Evolutionary conservation across 2,113 vertebrate species (phyloP), one percentile per base, ranked within the genome.

Genomic region (Strix aluco): DNA sequence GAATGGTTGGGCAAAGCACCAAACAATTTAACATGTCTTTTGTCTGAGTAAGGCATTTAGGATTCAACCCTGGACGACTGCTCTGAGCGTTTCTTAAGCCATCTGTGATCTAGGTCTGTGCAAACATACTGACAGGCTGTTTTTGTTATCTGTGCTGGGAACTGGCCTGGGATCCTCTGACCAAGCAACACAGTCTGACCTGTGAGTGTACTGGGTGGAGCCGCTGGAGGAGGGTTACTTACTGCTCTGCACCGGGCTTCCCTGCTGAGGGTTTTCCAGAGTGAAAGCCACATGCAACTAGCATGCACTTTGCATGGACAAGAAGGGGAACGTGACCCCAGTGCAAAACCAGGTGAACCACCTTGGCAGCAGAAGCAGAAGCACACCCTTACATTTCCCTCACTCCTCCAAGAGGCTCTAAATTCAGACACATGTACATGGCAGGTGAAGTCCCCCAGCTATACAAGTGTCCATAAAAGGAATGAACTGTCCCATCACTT

Each of bases 201-300:
- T 15, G 23, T 11, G 57, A 81, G 38, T 1, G 1, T n/a, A 18
- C 32, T 16, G 54, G 7, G 10, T 12, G 61, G 26, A 55, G n/a
- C 2, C 26, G 27, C 49, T 40, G 36, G 27, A 59, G 77, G 38
- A 63, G 32, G 9, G 17, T 34, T 4, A 40, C 6, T 23, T 38
- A 21, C 52, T 29, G 20, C 29, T 52, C 59, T 85, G 62, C 26
- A 3, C 47, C 30, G 79, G 58, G 34, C 26, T 92, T 1, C 0
- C 21, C 22, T 20, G 40, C 6, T 15, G 26, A 55, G n/a, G 11
- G 5, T 29, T 62, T 4, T 66, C 59, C 46, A 49, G 18, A 86
- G 49, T 0, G 0, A 14, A 52, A 36, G 44, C 20, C 29, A 44
- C 0, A 0, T 38, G 25, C 34, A 18, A 13, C 9, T 10, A 30